Evolutionary conservation across 2,113 vertebrate genomes (phyloP).

Genomic region (Drymodes brunneopygia): DNA sequence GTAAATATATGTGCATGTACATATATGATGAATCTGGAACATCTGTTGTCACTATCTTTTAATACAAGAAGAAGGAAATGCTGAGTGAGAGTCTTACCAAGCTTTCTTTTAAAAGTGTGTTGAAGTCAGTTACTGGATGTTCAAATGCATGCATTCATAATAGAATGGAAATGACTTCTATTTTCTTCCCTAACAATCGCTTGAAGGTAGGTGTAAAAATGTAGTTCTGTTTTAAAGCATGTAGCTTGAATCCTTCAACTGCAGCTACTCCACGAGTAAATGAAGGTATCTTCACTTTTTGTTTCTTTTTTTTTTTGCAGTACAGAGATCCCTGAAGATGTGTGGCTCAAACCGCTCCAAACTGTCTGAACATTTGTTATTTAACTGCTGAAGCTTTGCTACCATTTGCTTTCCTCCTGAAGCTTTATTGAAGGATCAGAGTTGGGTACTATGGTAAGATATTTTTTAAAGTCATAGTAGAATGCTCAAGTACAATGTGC

Average conservation of each 20-base stretch:
- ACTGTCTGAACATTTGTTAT: not conserved
- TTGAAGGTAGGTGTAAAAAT: not conserved
- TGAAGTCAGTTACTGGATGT: not conserved
- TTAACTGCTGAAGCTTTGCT: conserved; percentile 15
- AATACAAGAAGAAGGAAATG: not conserved
- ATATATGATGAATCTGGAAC: not conserved
- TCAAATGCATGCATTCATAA: not conserved
- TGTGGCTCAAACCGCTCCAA: not conserved
- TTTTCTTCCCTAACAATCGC: not conserved
- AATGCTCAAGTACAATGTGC: not conserved
- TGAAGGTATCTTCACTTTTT: not conserved
- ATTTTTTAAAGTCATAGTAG: not conserved
- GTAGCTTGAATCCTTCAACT: not conserved
- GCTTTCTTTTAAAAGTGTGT: not conserved
- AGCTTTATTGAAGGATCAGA: not conserved
- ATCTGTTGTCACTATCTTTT: not conserved
- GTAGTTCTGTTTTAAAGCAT: not conserved
- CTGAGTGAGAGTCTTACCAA: not conserved
- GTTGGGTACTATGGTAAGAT: conserved; percentile 25
- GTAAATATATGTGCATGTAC: not conserved
- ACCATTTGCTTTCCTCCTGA: not conserved
- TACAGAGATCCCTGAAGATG: conserved; percentile 16
- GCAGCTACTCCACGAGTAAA: not conserved
- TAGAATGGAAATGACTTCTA: not conserved
- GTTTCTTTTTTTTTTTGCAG: not conserved